Conservation (phyloP, 2,888 invertebrate genomes). For the Torymus auratus region DNA sequence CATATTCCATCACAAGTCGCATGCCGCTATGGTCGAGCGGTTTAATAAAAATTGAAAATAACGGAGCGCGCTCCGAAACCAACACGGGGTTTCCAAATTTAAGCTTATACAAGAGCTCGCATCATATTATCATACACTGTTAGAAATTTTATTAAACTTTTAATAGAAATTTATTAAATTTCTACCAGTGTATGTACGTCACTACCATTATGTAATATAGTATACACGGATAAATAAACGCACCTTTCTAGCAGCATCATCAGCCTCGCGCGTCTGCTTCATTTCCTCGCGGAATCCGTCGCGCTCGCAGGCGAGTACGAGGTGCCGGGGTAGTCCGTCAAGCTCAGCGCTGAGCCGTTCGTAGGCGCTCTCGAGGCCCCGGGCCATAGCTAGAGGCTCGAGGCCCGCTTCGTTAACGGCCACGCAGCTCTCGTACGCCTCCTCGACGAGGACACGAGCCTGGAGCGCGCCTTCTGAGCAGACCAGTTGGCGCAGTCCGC, state of each 20-base stretch:
- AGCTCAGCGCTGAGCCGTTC: slow-evolving; percentile 78
- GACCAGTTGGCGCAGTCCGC: slow-evolving; percentile 79
- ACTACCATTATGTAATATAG: too few species aligned
- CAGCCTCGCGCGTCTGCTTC: slow-evolving; percentile 78
- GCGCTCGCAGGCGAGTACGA: slow-evolving; percentile 78
- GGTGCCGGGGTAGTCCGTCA: slow-evolving; percentile 79
- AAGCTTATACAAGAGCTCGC: too few species aligned
- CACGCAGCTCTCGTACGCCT: slow-evolving; percentile 81
- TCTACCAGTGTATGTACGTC: too few species aligned
- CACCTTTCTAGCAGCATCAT: slow-evolving; percentile 80
- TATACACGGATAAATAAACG: too few species aligned
- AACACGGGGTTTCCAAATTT: too few species aligned
- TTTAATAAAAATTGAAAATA: too few species aligned
- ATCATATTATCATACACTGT: too few species aligned
- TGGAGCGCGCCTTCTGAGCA: slow-evolving; percentile 80
- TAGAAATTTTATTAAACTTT: too few species aligned
- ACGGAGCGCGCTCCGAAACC: too few species aligned
- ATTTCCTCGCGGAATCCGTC: slow-evolving; percentile 79
- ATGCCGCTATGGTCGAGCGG: too few species aligned
- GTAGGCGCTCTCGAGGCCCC: slow-evolving; percentile 79
- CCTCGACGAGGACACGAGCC: slow-evolving; percentile 81
- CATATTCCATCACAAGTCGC: too few species aligned
- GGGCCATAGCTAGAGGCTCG: slow-evolving; percentile 76
- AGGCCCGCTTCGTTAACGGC: slow-evolving; percentile 79
- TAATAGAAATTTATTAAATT: too few species aligned